Base-by-base conservation (phyloP, 1,140 invertebrate genomes). In the Neodiprion virginianus region DNA sequence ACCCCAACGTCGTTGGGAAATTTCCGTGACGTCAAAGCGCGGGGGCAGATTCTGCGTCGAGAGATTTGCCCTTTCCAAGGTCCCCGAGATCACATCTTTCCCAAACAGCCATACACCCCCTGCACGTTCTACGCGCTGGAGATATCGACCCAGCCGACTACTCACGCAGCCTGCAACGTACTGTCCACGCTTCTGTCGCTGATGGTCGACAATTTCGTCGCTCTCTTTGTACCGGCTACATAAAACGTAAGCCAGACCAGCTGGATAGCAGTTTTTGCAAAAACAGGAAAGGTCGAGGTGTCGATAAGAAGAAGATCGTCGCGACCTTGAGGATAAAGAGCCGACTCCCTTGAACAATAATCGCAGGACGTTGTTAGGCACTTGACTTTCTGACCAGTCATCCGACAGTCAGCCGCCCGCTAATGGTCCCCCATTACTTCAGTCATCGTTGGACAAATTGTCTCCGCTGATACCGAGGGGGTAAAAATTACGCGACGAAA, bases 61-160 rank as follows among this genome's bases (percentile, higher is more conserved):
- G 50, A 53, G 50, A 53, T 53, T 53, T 53, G 50, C 50, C 50
- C 50, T 53, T 53, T 53, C 50, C 50, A 53, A 53, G 50, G 50
- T 53, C 50, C n/a, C 50, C 50, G 50, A 53, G 50, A 53, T 53
- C 50, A 53, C 50, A 53, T 53, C 50, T 53, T 53, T 53, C 50
- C 50, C n/a, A 21, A 21, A 21, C 17, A 21, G 17, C 50, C n/a
- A 14, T n/a, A 10, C 50, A 53, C 50, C n/a, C n/a, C 50, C 50
- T 53, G 10, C 50, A 53, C 50, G 50, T 53, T 11, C 50, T 21
- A 53, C n/a, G n/a, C 50, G n/a, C 10, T n/a, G 50, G n/a, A 53
- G 10, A 14, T 53, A 53, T 53, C 50, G 50, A 53, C 50, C 50
- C 50, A 11, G 50, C n/a, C 50, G 10, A 21, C 17, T 21, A 21